phyloP scores from a whole-genome alignment of 2,113 vertebrate species.

The Dromiciops gliroides region DNA sequence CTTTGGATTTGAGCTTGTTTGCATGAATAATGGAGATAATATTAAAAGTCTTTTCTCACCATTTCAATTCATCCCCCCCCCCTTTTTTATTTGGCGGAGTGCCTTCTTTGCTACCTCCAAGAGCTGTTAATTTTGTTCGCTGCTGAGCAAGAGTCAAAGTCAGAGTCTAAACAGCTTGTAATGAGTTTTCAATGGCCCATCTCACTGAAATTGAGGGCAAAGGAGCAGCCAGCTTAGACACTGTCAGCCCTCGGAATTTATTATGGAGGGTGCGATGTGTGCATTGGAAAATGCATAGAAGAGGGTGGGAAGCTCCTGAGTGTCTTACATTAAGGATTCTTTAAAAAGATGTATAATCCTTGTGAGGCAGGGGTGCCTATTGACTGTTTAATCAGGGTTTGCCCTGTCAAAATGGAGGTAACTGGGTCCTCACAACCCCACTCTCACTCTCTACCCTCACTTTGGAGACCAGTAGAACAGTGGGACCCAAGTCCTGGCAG shows the following conservation, averaged over 20 bases:
- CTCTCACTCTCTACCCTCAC: not conserved
- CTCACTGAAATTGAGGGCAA: conserved; percentile 93
- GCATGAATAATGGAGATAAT: conserved; percentile 86
- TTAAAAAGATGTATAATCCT: conserved; percentile 31
- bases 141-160: conserved; percentile 92
- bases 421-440: not conserved
- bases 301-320: conserved; percentile 65
- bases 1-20: conserved; percentile 80
- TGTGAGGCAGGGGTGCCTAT: conserved; percentile 48
- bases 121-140: conserved; percentile 92
- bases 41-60: conserved; percentile 82
- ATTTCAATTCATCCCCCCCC: conserved; percentile 71
- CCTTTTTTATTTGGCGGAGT: conserved; percentile 84
- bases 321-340: conserved; percentile 68
- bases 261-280: conserved; percentile 80
- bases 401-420: not conserved
- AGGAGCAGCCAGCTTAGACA: conserved; percentile 88
- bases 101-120: conserved; percentile 86
- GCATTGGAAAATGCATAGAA: conserved; percentile 70
- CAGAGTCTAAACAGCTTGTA: conserved; percentile 93
- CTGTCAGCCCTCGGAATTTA: conserved; percentile 88
- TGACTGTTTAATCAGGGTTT: not conserved
- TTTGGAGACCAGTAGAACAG: not conserved
- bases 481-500: not conserved
- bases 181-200: conserved; percentile 94